Evolutionary conservation across 2,888 invertebrate genomes (phyloP), one percentile per base, ranked within the genome.

Genomic region (Agrochola macilenta): DNA sequence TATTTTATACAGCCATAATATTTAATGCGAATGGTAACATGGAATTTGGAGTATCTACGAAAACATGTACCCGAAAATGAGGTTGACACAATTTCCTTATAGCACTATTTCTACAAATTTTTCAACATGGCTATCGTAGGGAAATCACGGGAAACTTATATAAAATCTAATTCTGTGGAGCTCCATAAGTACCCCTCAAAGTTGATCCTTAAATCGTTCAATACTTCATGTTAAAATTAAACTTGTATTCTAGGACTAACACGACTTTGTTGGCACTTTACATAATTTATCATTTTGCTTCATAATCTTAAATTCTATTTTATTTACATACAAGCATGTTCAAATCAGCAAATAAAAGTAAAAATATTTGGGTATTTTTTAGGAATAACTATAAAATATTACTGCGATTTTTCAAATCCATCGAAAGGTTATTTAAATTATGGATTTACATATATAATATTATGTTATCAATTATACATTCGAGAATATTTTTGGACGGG

Each of bases 251-350:
- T 87, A 80, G 8, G 63, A 64, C 76, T 84, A 80, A 74, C 69
- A 78, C 78, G 78, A 70, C 65, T 84, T 87, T 78, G 88, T 91
- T 91, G 91, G 91, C 91, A 91, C 91, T 90, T 90, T 85, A 89
- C 86, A 87, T 89, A 89, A 82, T 87, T 86, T 78, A 84, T 78
- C 46, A 78, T 79, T 84, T 83, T 82, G 74, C 77, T 76, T 61
- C 69, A 43, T 78, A 35, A 81, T 60, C 79, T 81, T 82, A 83
- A 2, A 12, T 49, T 39, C 43, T 85, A 82, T 68, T 66, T 71
- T 88, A 88, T 87, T 86, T 87, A 87, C 86, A 88, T 87, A 87
- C 86, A 88, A 86, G 85, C 87, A 26, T 72, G 57, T 63, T 66
- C 9, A 69, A 57, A 61, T 70, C 20, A 65, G 84, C 69, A 82